Conservation (phyloP, 2,113 vertebrate species). For the Lasiurus cinereus region DNA sequence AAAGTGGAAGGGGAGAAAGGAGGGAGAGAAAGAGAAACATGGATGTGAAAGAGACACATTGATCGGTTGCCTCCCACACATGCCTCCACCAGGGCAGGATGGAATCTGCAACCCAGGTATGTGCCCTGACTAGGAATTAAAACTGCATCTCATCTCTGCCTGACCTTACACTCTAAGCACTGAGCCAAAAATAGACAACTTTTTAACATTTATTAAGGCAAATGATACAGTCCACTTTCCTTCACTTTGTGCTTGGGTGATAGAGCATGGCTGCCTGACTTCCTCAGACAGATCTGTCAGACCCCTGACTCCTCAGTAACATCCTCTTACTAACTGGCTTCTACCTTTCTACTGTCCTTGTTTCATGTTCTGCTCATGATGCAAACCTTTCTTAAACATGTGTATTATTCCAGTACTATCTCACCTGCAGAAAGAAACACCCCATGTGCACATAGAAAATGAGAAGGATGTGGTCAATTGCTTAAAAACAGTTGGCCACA, state of each 20-base stretch:
- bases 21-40: too few relatives aligned
- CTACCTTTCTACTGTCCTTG: neutral
- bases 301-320: neutral
- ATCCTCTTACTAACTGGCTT: neutral
- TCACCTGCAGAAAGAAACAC: neutral
- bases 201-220: neutral
- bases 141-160: too few relatives aligned
- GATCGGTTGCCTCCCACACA: too few relatives aligned
- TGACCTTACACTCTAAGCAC: too few relatives aligned
- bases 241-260: neutral
- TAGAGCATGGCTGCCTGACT: fast-evolving
- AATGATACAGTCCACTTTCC: neutral
- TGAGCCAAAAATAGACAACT: neutral
- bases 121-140: too few relatives aligned
- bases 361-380: neutral
- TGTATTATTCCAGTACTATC: neutral
- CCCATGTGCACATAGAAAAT: neutral
- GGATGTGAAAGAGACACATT: too few relatives aligned
- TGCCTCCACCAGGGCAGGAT: too few relatives aligned
- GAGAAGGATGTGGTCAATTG: neutral
- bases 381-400: neutral
- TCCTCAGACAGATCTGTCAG: neutral
- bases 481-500: neutral
- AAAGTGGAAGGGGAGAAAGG: too few relatives aligned
- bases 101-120: too few relatives aligned